Conservation (phyloP, 2,888 invertebrate species). For the Hemithea aestivaria region DNA sequence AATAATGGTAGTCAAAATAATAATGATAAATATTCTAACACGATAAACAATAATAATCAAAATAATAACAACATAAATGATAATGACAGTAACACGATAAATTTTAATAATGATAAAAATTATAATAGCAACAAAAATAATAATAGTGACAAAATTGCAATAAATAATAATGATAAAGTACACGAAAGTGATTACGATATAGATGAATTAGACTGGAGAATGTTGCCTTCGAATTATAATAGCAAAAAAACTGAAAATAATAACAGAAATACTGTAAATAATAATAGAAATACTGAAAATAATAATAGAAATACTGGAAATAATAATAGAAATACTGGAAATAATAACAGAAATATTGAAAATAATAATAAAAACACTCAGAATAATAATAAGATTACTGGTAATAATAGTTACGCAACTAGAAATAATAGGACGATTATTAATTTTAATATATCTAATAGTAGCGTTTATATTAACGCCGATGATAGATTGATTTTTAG, state of each 20-base stretch:
- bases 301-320: too few relatives aligned
- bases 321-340: neutral
- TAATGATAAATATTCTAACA: slow-evolving; percentile 4
- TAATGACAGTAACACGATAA: slow-evolving; percentile 2
- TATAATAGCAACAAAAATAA: slow-evolving; percentile 6
- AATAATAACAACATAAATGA: slow-evolving; percentile 7
- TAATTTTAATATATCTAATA: slow-evolving; percentile 35
- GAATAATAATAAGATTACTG: too few relatives aligned
- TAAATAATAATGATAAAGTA: slow-evolving; percentile 12
- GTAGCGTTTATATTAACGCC: slow-evolving; percentile 31
- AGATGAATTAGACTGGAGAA: slow-evolving; percentile 42
- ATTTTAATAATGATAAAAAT: neutral
- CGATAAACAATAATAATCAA: neutral
- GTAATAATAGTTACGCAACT: neutral
- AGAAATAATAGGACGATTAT: slow-evolving; percentile 16
- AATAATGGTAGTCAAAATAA: neutral
- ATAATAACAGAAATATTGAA: neutral
- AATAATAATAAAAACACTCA: too few relatives aligned
- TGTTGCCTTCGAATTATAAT: slow-evolving; percentile 21
- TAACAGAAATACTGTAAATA: slow-evolving; percentile 1
- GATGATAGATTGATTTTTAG: slow-evolving; percentile 26
- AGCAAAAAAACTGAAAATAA: slow-evolving; percentile 1
- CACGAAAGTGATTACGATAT: slow-evolving; percentile 35
- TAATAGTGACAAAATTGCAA: slow-evolving; percentile 2
- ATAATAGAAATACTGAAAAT: too few relatives aligned